Percentiles rank a stretch among this genome's conserved stretches.
Evolutionary conservation across 2,113 vertebrate species (phyloP).

Genomic region (Heteronetta atricapilla): DNA sequence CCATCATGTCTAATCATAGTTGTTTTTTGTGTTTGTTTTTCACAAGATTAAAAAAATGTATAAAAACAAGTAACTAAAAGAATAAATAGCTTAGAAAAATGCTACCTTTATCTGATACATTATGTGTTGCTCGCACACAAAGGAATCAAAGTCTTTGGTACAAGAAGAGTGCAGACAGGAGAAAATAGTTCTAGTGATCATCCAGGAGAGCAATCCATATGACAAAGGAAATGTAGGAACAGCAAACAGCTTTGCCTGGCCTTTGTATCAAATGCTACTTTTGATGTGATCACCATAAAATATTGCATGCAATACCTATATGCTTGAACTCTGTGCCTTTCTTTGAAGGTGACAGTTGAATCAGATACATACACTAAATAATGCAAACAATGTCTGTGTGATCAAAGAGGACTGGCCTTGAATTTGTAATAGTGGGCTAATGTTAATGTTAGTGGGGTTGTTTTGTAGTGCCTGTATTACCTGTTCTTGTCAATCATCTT

Average conservation of each 20-base stretch:
- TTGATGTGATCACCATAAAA: neutral
- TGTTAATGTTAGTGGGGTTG: neutral
- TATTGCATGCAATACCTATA: neutral
- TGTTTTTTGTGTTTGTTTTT: neutral
- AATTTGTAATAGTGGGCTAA: neutral
- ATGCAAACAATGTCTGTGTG: neutral
- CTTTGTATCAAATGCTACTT: neutral
- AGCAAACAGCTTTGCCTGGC: neutral
- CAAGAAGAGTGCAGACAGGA: neutral
- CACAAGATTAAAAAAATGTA: neutral
- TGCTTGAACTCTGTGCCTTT: neutral
- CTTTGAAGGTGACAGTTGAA: neutral
- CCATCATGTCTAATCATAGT: neutral
- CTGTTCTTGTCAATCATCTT: neutral
- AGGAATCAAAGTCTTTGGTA: neutral
- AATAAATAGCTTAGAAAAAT: neutral
- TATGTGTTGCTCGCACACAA: accelerated
- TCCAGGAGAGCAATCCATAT: neutral
- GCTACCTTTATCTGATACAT: accelerated
- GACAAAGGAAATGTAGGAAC: neutral
- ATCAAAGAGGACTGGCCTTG: neutral
- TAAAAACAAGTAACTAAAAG: neutral
- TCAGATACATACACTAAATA: neutral
- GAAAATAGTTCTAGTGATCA: neutral
- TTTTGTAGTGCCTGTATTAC: neutral